phyloP scores from a whole-genome alignment of 2,888 invertebrate genomes.

The Hyposoter didymator region DNA sequence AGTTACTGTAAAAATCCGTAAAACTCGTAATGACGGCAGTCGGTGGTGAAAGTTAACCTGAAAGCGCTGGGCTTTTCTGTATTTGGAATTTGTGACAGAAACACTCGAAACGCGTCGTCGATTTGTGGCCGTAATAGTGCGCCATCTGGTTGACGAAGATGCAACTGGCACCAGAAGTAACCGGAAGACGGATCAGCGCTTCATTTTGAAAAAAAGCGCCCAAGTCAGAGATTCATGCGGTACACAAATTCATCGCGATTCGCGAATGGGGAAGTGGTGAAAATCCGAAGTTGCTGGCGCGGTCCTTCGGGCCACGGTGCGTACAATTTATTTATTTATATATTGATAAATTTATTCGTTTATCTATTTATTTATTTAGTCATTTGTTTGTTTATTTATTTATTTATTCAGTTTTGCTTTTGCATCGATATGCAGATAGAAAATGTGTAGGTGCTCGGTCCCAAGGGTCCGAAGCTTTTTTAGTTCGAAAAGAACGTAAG shows the following conservation, averaged over 20 bases:
- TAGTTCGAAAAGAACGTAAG: not conserved
- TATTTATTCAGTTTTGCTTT: not conserved
- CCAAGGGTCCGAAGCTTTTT: not conserved
- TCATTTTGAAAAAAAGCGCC: conserved; percentile 12
- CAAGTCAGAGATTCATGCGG: too few species aligned
- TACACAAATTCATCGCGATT: too few species aligned
- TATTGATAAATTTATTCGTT: too few species aligned
- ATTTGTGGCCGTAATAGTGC: conserved; percentile 24
- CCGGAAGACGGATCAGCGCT: not conserved
- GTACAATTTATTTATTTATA: too few species aligned
- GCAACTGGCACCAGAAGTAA: conserved; percentile 14
- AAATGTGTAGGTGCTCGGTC: not conserved
- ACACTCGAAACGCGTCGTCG: not conserved
- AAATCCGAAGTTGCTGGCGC: too few species aligned
- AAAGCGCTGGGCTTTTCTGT: not conserved
- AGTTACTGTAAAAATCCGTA: not conserved
- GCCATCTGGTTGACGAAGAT: conserved; percentile 37
- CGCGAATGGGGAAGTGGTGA: too few species aligned
- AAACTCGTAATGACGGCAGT: conserved; percentile 7
- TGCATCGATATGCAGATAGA: not conserved
- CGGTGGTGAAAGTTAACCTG: conserved; percentile 54
- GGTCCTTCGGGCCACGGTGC: not conserved
- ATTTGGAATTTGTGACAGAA: conserved; percentile 44
- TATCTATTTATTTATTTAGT: too few species aligned
- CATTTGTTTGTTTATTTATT: too few species aligned